Conservation (phyloP, 2,888 invertebrate genomes). For the Callinectes sapidus region DNA sequence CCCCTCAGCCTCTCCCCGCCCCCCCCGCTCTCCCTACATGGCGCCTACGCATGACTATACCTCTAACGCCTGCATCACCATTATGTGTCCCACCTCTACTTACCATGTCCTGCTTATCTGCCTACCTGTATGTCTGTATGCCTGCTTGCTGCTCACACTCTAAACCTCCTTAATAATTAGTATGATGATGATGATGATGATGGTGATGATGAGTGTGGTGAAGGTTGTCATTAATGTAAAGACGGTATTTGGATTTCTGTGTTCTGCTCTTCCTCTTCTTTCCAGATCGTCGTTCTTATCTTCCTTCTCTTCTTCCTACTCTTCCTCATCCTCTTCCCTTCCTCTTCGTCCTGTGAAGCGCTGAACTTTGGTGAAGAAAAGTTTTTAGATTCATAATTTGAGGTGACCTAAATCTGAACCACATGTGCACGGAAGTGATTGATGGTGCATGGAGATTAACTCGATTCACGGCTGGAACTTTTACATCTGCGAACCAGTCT, state of each 20-base stretch:
- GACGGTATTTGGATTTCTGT: background rate
- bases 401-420: background rate
- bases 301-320: background rate
- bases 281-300: background rate
- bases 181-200: constrained; percentile 7
- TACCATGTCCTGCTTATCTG: background rate
- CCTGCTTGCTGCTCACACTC: background rate
- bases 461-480: background rate
- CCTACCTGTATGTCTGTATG: background rate
- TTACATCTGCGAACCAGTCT: background rate
- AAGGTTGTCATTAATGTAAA: background rate
- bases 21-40: too few relatives aligned
- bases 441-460: background rate
- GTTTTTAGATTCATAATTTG: background rate
- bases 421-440: background rate
- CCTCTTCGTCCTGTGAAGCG: background rate
- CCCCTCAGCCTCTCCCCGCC: background rate
- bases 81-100: background rate
- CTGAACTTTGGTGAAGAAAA: background rate
- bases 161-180: background rate
- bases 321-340: background rate
- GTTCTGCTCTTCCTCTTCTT: background rate
- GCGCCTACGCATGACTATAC: background rate
- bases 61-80: background rate
- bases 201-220: background rate